Base-by-base conservation (phyloP, 1,140 invertebrate genomes). In the Nymphalis io region DNA sequence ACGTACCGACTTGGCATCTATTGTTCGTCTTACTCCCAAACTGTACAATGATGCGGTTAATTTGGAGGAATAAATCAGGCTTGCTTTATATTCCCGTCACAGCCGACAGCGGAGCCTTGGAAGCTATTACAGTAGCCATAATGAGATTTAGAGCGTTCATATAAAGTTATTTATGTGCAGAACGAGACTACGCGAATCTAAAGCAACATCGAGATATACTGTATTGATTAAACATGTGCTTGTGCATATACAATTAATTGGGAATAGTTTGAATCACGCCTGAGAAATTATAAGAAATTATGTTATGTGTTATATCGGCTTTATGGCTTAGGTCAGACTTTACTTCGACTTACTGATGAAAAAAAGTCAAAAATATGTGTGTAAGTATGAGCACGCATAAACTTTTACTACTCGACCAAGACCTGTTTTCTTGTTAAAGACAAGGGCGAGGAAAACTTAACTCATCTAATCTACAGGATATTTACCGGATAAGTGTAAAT, bases 121-220 rank as follows among this genome's bases (percentile, higher is more conserved):
- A 86, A 87, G 84, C 85, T 88, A 90, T 89, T 88, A 89, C 80
- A 84, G 80, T 82, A 82, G 80, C 84, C 83, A 82, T 87, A 90
- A 90, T 88, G 86, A 90, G 88, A 90, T 90, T 88, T 88, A 87
- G 86, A 88, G 83, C 88, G 85, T 78, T 90, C 88, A 90, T 88
- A 90, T 87, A 85, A 88, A 87, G 84, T 87, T 86, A 89, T 89
- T 90, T 88, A 90, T 90, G 86, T 84, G 82, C 79, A 76, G 79
- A 85, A 83, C 80, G 83, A 81, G 85, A 81, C 77, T 55, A 60
- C 42, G 59, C 39, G 16, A 53, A 60, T 58, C 59, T 68, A 18
- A 39, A 61, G 46, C 15, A 46, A 55, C 64, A 59, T 44, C 53
- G 64, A 27, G 51, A 55, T n/a, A 55, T 55, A 3, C 51, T 55